Base-by-base conservation (phyloP, 2,888 invertebrate species). In the Elegia similella region DNA sequence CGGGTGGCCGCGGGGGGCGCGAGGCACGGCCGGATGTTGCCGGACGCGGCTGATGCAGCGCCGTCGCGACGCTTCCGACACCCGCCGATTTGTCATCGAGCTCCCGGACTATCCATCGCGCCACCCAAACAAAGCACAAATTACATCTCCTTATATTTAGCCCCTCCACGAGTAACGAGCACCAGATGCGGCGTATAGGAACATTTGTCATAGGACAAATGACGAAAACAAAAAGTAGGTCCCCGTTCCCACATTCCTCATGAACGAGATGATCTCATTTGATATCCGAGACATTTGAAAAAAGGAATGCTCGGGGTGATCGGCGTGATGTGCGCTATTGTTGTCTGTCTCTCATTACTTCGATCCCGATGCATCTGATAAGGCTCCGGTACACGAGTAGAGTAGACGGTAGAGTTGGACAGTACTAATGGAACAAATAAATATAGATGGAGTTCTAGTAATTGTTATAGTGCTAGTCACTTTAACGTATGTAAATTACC, bases 31-130 rank as follows among this genome's bases (percentile, higher is more conserved):
- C 69, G 76, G 67, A 72, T 73, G 76, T 69, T 60, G 64, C 73
- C 72, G 78, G 75, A 75, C 68, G 62, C 68, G 65, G 62, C 66
- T 73, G 75, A 75, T 73, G 73, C 72, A 75, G 64, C 69, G 72
- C 65, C 66, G 66, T 71, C 61, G 62, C 65, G 60, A 62, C 68
- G 62, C 59, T 69, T 65, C 72, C 70, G 73, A 67, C 71, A 58
- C 56, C 54, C 63, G 59, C 60, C 67, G 59, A 64, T 73, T 69
- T 71, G 69, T 72, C 75, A 70, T 68, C 62, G 29, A 44, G 50
- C 54, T 46, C 47, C 52, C 52, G 17, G 42, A 42, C 42, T 23
- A 15, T n/a, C 30, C 55, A 38, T 15, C 47, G 32, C 29, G 8
- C 44, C 50, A 7, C 48, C 55, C 46, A 32, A 17, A 38, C 48